Conservation (phyloP, 2,113 vertebrate genomes). For the Pseudorectes ferrugineus region DNA sequence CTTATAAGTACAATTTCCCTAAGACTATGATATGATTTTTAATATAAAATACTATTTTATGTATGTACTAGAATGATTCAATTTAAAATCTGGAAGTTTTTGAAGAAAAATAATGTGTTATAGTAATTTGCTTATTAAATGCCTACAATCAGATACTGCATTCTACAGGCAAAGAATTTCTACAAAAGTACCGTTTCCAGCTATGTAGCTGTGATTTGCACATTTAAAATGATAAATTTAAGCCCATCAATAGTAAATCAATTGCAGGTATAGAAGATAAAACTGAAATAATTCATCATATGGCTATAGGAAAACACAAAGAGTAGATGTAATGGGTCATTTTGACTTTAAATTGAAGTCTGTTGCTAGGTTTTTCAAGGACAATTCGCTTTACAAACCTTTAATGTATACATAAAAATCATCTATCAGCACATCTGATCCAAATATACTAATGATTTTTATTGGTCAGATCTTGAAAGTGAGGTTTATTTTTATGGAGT, state of each 20-base stretch:
- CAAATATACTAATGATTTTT: conserved; percentile 91
- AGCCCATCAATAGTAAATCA: conserved; percentile 69
- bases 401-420: conserved; percentile 74
- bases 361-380: conserved; percentile 65
- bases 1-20: conserved; percentile 12
- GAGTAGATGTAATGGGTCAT: conserved; percentile 6
- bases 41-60: conserved; percentile 24
- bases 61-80: conserved; percentile 37
- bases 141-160: conserved; percentile 37
- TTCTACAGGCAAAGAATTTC: conserved; percentile 59
- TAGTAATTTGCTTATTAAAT: conserved; percentile 51
- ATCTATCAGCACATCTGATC: conserved; percentile 81
- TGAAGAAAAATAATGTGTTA: conserved; percentile 56
- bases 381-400: conserved; percentile 52
- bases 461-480: conserved; percentile 91
- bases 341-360: conserved; percentile 57
- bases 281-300: conserved; percentile 70
- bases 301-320: conserved; percentile 38
- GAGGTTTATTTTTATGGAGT: conserved; percentile 96
- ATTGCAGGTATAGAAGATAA: conserved; percentile 72
- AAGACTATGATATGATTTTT: conserved; percentile 10
- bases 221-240: conserved; percentile 71
- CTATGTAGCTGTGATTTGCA: conserved; percentile 44
- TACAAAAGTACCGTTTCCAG: conserved; percentile 50
- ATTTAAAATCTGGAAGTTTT: conserved; percentile 56